Conservation (phyloP, 2,113 vertebrate genomes). For the Microcebus griseorufus region DNA sequence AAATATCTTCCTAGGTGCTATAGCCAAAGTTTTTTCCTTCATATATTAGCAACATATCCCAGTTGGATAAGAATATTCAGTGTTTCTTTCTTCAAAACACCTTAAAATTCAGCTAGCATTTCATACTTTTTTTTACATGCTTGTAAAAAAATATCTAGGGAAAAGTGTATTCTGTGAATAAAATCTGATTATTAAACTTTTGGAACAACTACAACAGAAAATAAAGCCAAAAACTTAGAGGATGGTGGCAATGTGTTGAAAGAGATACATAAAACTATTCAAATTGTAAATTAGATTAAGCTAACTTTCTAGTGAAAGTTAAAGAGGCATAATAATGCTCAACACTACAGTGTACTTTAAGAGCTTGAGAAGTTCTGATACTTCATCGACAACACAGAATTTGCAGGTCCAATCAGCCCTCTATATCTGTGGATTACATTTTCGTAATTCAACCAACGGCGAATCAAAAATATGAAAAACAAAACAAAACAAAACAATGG, state of each 20-base stretch:
- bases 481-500: too few species aligned
- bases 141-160: slow-evolving; percentile 39
- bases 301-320: slow-evolving; percentile 11
- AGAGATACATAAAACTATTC: neutral
- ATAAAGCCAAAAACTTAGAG: neutral
- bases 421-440: neutral
- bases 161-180: neutral
- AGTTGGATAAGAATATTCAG: slow-evolving; percentile 39
- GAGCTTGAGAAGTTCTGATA: neutral
- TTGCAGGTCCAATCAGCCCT: neutral
- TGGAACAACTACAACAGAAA: slow-evolving; percentile 16
- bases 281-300: slow-evolving; percentile 18
- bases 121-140: slow-evolving; percentile 36
- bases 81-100: slow-evolving; percentile 46
- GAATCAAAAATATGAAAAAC: neutral
- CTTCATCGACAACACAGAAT: neutral
- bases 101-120: slow-evolving; percentile 53
- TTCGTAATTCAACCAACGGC: neutral
- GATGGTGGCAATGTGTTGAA: neutral
- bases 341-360: neutral
- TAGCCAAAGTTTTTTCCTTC: neutral
- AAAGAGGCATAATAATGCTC: neutral
- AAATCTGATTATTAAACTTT: slow-evolving; percentile 58
- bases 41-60: slow-evolving; percentile 49
- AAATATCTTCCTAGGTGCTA: slow-evolving; percentile 28